These are phyloP conservation scores for Himalopsyche kuldschensis DNA, from an alignment of 2,888 invertebrate species.

Conservation along the genomic window DNA sequence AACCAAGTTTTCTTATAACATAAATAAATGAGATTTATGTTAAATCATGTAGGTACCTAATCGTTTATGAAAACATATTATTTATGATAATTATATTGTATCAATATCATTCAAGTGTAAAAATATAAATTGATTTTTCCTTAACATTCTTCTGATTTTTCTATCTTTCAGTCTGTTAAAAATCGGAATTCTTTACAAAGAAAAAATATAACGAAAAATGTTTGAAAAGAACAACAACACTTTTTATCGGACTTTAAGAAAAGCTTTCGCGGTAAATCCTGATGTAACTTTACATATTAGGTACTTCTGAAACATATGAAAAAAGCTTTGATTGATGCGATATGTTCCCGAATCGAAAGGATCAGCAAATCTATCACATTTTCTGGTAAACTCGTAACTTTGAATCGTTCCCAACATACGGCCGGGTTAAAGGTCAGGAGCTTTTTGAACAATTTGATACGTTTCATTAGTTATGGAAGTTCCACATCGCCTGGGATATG, in stretches of 20 bases:
- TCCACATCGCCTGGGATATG: neutral
- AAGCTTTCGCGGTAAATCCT: neutral
- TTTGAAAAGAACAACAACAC: neutral
- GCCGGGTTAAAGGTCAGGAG: neutral
- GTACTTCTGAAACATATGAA: neutral
- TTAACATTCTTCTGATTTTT: too few relatives aligned
- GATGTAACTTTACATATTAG: neutral
- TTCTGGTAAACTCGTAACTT: neutral
- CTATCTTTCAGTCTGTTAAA: too few relatives aligned
- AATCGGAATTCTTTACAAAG: too few relatives aligned
- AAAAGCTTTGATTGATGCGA: neutral
- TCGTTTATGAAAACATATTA: too few relatives aligned
- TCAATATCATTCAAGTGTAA: too few relatives aligned
- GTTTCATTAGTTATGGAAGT: neutral
- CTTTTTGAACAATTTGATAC: neutral
- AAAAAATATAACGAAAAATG: neutral
- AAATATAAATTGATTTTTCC: too few relatives aligned
- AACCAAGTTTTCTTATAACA: too few relatives aligned
- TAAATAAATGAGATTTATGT: too few relatives aligned
- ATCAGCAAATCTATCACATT: neutral
- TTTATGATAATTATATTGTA: too few relatives aligned
- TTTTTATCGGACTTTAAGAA: neutral
- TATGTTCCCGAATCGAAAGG: neutral
- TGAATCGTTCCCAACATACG: neutral
- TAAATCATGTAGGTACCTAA: too few relatives aligned